Base-by-base conservation (phyloP, 2,797 vertebrate species). In the Sus cebifrons region DNA sequence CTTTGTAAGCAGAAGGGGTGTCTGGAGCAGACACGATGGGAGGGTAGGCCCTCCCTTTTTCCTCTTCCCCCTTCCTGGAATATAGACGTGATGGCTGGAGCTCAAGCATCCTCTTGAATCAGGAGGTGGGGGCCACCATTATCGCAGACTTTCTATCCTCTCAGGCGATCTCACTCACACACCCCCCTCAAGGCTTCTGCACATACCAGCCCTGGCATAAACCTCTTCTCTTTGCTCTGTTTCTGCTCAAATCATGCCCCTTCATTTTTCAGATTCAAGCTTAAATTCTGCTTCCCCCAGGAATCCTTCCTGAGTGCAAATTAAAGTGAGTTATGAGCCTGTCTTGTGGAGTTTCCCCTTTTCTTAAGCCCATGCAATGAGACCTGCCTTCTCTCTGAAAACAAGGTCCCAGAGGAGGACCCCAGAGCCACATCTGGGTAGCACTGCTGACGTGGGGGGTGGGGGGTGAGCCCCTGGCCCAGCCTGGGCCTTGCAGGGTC, bases 401-500 rank as follows among this genome's bases (percentile, higher is more conserved):
- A n/a, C 32, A 49, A 54, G 11, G 32, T 56, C 20, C 29, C 14
- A 4, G 60, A 44, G 71, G 3, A 70, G 44, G 36, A n/a, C 68
- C 29, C 79, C 58, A 40, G 52, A 12, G 52, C 3, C 12, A 70
- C 11, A 2, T 27, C 73, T 67, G 60, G 54, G 44, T 6, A 3
- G 17, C 70, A 15, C 1, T 1, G 23, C 62, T 3, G 52, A 52
- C 36, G 12, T 1, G 2, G 44, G 44, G 44, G 6, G 9, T 13
- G 58, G 40, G 1, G 25, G 13, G 15, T 5, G 12, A 32, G 3
- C 18, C 44, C 40, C 2, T 36, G 58, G 29, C 25, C 20, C 70
- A 16, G 44, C 17, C 58, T 3, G 0, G 23, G 78, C 23, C 36
- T 29, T 1, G 7, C 40, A 5, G 58, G 5, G 0, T 52, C 17